Conservation (phyloP, 2,113 vertebrate species). For the Caranx melampygus region DNA sequence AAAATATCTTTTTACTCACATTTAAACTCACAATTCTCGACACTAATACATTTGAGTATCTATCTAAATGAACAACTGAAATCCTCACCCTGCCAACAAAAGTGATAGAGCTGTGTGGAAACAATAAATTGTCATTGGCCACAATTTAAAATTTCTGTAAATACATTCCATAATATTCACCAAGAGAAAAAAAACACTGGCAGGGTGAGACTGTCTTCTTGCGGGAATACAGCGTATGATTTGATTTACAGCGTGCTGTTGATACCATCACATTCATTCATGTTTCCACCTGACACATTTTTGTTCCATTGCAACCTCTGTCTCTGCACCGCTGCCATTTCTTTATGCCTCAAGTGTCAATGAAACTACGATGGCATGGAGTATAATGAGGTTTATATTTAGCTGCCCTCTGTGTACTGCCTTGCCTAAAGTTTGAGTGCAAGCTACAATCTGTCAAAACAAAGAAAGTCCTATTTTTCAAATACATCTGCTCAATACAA, state of each 20-base stretch:
- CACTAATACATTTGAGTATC: not conserved
- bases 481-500: constrained; percentile 52
- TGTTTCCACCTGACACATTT: constrained; percentile 69
- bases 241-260: constrained; percentile 57
- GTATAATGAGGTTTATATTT: constrained; percentile 80
- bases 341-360: constrained; percentile 69
- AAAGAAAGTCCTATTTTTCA: constrained; percentile 64
- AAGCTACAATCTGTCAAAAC: constrained; percentile 73
- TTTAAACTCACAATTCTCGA: not conserved
- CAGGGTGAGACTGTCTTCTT: constrained; percentile 43
- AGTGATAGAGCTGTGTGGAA: not conserved
- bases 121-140: not conserved
- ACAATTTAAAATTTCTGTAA: constrained; percentile 4
- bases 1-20: not conserved
- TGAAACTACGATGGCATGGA: constrained; percentile 50
- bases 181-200: not conserved
- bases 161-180: constrained; percentile 18
- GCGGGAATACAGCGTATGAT: constrained; percentile 42
- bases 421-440: constrained; percentile 58
- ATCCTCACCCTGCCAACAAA: not conserved
- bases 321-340: constrained; percentile 63
- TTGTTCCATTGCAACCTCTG: constrained; percentile 58
- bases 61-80: not conserved
- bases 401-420: constrained; percentile 61
- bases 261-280: constrained; percentile 67